phyloP scores from a whole-genome alignment of 2,888 invertebrate species.

The Lithodes maja region DNA sequence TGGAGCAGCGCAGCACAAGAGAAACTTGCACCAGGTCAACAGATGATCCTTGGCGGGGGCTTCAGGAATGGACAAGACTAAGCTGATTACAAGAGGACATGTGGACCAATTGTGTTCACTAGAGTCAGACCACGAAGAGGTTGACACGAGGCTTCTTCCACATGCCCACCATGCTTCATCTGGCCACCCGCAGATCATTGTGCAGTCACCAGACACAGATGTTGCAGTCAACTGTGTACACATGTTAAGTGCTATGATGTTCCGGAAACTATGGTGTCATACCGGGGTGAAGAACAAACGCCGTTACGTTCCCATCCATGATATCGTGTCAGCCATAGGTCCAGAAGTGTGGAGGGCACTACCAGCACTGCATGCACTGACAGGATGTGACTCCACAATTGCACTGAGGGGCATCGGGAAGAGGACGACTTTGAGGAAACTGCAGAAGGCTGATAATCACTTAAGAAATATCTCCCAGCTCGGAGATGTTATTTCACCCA shows the following conservation, averaged over 20 bases:
- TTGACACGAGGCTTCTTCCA: not conserved
- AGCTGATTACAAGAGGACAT: constrained; percentile 18
- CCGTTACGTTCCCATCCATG: constrained; percentile 4
- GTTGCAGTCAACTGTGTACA: not conserved
- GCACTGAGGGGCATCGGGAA: constrained; percentile 18
- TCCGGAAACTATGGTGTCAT: not conserved
- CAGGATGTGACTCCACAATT: constrained; percentile 13
- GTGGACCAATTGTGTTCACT: not conserved
- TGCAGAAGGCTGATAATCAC: constrained; percentile 2
- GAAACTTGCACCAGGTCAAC: constrained; percentile 7
- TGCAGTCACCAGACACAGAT: constrained; percentile 7
- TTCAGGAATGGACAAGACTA: constrained; percentile 15
- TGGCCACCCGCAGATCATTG: constrained; percentile 15
- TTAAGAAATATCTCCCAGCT: constrained; percentile 18
- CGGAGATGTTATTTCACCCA: not conserved
- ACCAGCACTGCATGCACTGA: constrained; percentile 20
- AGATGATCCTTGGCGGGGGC: constrained; percentile 23
- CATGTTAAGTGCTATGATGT: not conserved
- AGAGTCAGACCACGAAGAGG: constrained; percentile 17
- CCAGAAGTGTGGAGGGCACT: not conserved
- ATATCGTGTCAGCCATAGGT: not conserved
- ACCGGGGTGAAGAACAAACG: constrained; percentile 18
- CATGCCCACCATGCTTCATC: constrained; percentile 20
- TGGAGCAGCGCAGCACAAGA: constrained; percentile 18
- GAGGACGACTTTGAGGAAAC: constrained; percentile 3